Evolutionary conservation across 2,888 invertebrate species (phyloP).

Genomic region (Spialia ferax): DNA sequence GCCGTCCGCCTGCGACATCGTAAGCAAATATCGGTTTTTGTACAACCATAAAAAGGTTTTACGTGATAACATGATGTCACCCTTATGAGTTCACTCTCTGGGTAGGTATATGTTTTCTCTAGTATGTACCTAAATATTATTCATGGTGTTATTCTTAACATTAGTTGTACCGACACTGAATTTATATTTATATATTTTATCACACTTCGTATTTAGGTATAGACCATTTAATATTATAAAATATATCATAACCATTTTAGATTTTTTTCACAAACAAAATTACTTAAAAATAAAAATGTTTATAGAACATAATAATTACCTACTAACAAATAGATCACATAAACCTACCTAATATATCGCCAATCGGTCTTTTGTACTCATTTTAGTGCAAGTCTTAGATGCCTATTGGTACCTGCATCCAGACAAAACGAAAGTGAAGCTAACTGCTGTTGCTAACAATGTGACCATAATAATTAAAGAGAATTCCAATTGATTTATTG

Average conservation of each 20-base stretch:
- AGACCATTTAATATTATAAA: too few relatives aligned
- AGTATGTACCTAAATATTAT: neutral
- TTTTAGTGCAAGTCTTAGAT: neutral
- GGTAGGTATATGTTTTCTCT: neutral
- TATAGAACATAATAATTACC: too few relatives aligned
- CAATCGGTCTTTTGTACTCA: neutral
- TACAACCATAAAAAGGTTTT: conserved; percentile 8
- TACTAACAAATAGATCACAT: too few relatives aligned
- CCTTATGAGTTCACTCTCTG: conserved; percentile 16
- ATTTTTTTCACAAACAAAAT: too few relatives aligned
- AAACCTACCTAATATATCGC: too few relatives aligned
- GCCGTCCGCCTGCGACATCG: conserved; percentile 1
- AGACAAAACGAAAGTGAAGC: conserved; percentile 30
- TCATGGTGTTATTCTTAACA: neutral
- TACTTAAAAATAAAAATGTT: too few relatives aligned
- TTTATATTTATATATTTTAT: too few relatives aligned
- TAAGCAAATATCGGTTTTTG: conserved; percentile 9
- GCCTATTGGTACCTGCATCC: neutral
- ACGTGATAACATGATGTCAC: conserved; percentile 9
- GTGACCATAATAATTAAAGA: conserved; percentile 32
- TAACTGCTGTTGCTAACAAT: neutral
- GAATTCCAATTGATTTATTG: conserved; percentile 25
- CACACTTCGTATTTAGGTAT: too few relatives aligned
- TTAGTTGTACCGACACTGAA: too few relatives aligned
- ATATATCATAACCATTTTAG: too few relatives aligned